Percentiles rank a stretch among this genome's conserved stretches.
These are phyloP conservation scores for Contarinia nasturtii DNA, from an alignment of 1,140 invertebrate genomes.

Conservation along the genomic window DNA sequence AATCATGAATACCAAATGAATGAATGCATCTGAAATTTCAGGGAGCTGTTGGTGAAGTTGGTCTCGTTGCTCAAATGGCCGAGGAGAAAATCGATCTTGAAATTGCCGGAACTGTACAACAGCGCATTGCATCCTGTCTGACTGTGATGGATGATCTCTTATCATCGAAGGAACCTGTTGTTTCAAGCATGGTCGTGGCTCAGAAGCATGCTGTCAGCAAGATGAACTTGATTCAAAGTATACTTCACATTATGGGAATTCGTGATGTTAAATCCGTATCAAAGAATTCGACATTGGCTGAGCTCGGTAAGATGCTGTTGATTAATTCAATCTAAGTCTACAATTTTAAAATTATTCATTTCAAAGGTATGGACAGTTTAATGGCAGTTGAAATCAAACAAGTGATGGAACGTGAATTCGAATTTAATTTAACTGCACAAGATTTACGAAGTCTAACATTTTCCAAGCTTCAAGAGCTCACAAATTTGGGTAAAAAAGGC, in stretches of 20 bases:
- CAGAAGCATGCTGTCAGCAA: slow-evolving; percentile 37
- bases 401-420: slow-evolving; percentile 63
- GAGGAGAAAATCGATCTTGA: slow-evolving; percentile 56
- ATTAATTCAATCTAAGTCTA: too few relatives aligned
- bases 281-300: slow-evolving; percentile 45
- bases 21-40: too few relatives aligned
- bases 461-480: slow-evolving; percentile 38
- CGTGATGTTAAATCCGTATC: slow-evolving; percentile 37
- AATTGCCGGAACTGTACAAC: slow-evolving; percentile 65
- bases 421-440: slow-evolving; percentile 54
- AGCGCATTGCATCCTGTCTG: slow-evolving; percentile 63
- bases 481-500: slow-evolving; percentile 21
- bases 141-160: slow-evolving; percentile 46
- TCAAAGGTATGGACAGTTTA: slow-evolving; percentile 75
- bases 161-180: slow-evolving; percentile 36
- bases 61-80: slow-evolving; percentile 60
- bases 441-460: slow-evolving; percentile 48
- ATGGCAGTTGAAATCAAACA: slow-evolving; percentile 83
- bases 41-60: slow-evolving; percentile 49
- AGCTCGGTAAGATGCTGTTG: slow-evolving; percentile 76
- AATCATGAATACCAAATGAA: too few relatives aligned
- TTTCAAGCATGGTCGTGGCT: slow-evolving; percentile 61
- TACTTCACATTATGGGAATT: slow-evolving; percentile 40
- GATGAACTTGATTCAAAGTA: slow-evolving; percentile 39
- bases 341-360: too few relatives aligned